phyloP scores from a whole-genome alignment of 2,888 invertebrate species.

The Apamea monoglypha region DNA sequence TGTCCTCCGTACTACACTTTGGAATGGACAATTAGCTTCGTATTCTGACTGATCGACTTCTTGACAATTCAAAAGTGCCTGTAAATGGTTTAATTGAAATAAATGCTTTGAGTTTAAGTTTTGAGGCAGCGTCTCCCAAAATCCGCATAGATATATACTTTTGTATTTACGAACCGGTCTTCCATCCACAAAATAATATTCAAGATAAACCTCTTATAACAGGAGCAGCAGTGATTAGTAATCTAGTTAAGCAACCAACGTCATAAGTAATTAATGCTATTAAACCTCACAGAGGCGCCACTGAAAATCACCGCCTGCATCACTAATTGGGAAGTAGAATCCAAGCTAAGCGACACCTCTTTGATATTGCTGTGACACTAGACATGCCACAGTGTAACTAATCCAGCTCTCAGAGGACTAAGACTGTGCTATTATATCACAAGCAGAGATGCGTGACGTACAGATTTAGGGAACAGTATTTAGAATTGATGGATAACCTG shows the following conservation, averaged over 20 bases:
- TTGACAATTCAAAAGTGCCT: background rate
- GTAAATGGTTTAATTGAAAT: background rate
- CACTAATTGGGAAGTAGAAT: slow-evolving; percentile 43
- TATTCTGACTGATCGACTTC: background rate
- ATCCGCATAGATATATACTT: too few relatives aligned
- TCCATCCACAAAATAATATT: background rate
- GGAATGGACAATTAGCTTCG: background rate
- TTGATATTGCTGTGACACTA: slow-evolving; percentile 30
- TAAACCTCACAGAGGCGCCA: slow-evolving; percentile 32
- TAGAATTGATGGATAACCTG: background rate
- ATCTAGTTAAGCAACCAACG: slow-evolving; percentile 2
- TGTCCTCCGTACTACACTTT: background rate
- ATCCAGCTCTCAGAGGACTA: background rate
- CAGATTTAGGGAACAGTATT: background rate
- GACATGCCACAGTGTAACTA: slow-evolving; percentile 3
- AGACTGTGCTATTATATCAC: slow-evolving; percentile 3
- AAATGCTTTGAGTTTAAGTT: background rate
- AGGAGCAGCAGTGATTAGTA: slow-evolving; percentile 26
- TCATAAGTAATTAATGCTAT: slow-evolving; percentile 53
- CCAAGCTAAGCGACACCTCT: slow-evolving; percentile 17
- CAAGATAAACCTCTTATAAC: slow-evolving; percentile 21
- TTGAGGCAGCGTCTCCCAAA: background rate
- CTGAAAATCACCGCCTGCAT: slow-evolving; percentile 38
- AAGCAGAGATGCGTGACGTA: background rate
- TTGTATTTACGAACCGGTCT: background rate